Evolutionary conservation across 2,797 vertebrate species (phyloP).

Genomic region (Limnodromus scolopaceus): DNA sequence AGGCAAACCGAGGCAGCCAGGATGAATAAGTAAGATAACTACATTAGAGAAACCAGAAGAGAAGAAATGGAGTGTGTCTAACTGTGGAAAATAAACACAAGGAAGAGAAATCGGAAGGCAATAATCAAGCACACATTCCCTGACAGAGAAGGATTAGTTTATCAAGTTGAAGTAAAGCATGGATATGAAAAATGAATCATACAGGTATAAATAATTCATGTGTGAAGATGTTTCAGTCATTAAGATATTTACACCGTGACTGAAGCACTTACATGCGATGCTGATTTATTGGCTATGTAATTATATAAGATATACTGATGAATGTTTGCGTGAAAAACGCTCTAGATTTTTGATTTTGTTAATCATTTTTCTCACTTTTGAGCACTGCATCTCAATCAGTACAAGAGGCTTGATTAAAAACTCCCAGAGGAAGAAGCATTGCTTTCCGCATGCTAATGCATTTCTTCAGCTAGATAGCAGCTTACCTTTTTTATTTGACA

Average conservation of each 20-base stretch:
- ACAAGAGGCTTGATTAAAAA: conserved; percentile 67
- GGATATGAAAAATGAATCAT: conserved; percentile 75
- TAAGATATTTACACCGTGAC: conserved; percentile 78
- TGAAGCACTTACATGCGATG: conserved; percentile 65
- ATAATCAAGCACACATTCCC: conserved; percentile 59
- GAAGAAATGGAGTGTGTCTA: conserved; percentile 67
- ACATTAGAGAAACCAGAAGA: conserved; percentile 59
- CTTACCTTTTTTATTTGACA: background rate
- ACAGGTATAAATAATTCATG: conserved; percentile 81
- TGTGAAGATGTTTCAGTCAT: conserved; percentile 76
- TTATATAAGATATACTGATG: conserved; percentile 76
- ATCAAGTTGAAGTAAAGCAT: conserved; percentile 64
- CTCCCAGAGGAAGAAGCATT: conserved; percentile 32
- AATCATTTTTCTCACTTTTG: conserved; percentile 69
- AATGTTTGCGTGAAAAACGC: conserved; percentile 68
- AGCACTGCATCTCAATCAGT: conserved; percentile 74
- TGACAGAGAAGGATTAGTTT: conserved; percentile 75
- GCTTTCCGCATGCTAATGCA: conserved; percentile 31
- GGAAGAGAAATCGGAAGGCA: conserved; percentile 60
- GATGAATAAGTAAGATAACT: conserved; percentile 30
- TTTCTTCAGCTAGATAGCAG: conserved; percentile 22
- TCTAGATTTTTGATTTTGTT: conserved; percentile 73
- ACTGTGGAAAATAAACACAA: conserved; percentile 67
- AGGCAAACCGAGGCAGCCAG: conserved; percentile 48
- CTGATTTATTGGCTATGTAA: conserved; percentile 79